Evolutionary conservation across 2,113 vertebrate genomes (phyloP).

Genomic region (Recurvirostra avosetta): DNA sequence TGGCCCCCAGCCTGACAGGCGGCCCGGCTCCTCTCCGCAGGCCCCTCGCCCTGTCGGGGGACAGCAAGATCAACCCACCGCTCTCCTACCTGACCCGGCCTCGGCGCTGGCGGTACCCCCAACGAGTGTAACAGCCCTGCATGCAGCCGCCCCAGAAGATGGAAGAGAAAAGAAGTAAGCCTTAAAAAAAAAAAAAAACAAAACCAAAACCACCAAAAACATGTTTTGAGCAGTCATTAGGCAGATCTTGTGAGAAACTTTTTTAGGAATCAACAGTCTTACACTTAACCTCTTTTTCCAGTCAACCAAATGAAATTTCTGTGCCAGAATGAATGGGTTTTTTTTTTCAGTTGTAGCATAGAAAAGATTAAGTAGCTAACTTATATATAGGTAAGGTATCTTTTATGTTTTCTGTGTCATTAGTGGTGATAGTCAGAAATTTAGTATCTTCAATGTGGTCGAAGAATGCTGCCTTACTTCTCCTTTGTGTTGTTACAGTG

Average conservation of each 20-base stretch:
- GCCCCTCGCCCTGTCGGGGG: not conserved
- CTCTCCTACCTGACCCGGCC: not conserved
- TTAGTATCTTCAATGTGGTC: not conserved
- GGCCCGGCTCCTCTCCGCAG: not conserved
- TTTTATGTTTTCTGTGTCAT: not conserved
- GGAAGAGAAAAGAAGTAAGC: slow-evolving; percentile 68
- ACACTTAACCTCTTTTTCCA: not conserved
- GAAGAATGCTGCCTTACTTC: not conserved
- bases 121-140: not conserved
- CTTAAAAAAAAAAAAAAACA: not conserved
- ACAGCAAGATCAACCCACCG: not conserved
- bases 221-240: not conserved
- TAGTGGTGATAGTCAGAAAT: not conserved
- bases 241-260: not conserved
- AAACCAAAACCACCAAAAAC: not conserved
- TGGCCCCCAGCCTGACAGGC: not conserved
- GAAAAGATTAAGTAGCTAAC: not conserved
- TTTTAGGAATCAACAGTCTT: not conserved
- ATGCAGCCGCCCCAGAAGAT: not conserved
- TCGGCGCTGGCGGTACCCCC: not conserved
- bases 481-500: not conserved
- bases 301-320: not conserved
- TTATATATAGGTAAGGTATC: not conserved
- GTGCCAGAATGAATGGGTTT: not conserved
- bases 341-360: not conserved